Evolutionary conservation across 2,113 vertebrate species (phyloP).

Genomic region (Pogona vitticeps): DNA sequence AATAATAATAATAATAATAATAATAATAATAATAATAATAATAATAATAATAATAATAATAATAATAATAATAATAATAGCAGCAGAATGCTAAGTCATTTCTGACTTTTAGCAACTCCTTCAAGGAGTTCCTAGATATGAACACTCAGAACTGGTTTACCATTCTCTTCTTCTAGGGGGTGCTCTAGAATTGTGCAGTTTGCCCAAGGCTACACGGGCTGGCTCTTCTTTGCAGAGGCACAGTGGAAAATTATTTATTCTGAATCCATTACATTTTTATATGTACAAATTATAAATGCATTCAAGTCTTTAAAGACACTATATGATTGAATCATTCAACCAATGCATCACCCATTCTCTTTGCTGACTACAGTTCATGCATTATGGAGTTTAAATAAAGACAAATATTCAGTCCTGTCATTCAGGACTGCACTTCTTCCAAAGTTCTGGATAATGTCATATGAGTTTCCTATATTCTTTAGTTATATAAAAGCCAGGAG

Average conservation of each 20-base stretch:
- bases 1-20: too few species aligned
- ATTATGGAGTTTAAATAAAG: slow-evolving; percentile 27
- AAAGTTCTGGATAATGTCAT: slow-evolving; percentile 12
- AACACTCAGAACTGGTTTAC: too few species aligned
- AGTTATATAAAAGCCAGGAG: slow-evolving; percentile 33
- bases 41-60: too few species aligned
- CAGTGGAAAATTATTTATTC: background rate
- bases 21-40: too few species aligned
- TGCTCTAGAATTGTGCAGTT: too few species aligned
- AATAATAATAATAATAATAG: too few species aligned
- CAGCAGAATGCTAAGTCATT: too few species aligned
- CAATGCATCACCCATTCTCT: slow-evolving; percentile 32
- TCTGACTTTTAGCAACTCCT: too few species aligned
- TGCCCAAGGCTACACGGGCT: too few species aligned
- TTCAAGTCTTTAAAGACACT: background rate
- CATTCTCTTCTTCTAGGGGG: too few species aligned
- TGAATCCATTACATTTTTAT: background rate
- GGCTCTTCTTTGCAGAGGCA: too few species aligned
- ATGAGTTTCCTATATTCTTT: background rate
- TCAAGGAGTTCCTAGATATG: too few species aligned
- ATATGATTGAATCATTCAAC: slow-evolving; percentile 36
- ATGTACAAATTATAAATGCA: background rate
- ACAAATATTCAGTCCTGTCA: slow-evolving; percentile 19
- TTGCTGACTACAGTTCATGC: slow-evolving; percentile 2
- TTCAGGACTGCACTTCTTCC: slow-evolving; percentile 22